Evolutionary conservation across 2,113 vertebrate genomes (phyloP), one percentile per base, ranked within the genome.

Genomic region (Melanerpes aurifrons): DNA sequence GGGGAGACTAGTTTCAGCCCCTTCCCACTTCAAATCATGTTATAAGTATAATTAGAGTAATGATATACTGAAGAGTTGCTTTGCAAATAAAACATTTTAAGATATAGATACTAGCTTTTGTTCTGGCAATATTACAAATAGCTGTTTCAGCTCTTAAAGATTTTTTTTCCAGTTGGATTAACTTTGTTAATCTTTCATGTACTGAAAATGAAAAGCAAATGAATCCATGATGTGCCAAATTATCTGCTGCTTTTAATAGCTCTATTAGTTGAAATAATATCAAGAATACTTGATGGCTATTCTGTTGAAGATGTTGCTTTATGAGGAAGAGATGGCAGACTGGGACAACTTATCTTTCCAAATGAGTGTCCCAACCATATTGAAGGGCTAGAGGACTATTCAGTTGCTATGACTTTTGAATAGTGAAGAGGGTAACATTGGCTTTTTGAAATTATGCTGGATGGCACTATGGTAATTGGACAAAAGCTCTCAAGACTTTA

Each of bases 131-230:
- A 77, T 85, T 45, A 20, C 75, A 68, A 14, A 26, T 21, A 78
- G 28, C n/a, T 93, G 12, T 76, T 86, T 82, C 68, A 79, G 47
- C 50, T 91, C 68, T 86, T 89, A 77, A 92, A 93, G 53, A 35
- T 69, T 80, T 88, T 91, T 91, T 81, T 88, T 32, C 71, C 16
- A 64, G 16, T 82, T 89, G 47, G 61, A 80, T 71, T 89, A 2
- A 95, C 94, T 89, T 71, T 82, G 35, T 86, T 94, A 93, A 87
- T 83, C 53, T 92, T 93, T 59, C 72, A 76, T 80, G 92, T 74
- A 74, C 14, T 70, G 35, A 48, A 94, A 77, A 91, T 48, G 48
- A 87, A 91, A 82, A 94, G 31, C 62, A 93, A 48, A 92, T 81
- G 69, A 93, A 74, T 87, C 73, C 57, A 35, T 64, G 57, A 89